These are phyloP conservation scores for Cryptocephalus moraei DNA, from an alignment of 2,888 invertebrate genomes.

Conservation along the genomic window DNA sequence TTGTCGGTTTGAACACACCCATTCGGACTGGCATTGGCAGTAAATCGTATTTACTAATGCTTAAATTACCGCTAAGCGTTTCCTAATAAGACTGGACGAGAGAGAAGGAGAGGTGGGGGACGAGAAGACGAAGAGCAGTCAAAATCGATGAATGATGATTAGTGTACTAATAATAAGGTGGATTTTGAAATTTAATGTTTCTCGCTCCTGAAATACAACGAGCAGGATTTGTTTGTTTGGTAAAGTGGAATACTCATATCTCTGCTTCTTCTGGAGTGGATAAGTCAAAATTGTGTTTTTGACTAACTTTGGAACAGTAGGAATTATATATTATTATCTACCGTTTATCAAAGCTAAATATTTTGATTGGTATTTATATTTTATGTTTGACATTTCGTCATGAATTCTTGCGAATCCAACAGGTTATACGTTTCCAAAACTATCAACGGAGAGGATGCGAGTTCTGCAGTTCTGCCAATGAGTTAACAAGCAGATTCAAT, in stretches of 20 bases:
- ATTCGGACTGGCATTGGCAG: background rate
- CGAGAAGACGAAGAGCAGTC: slow-evolving; percentile 1
- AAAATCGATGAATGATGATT: background rate
- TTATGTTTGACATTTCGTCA: too few relatives aligned
- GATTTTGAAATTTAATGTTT: background rate
- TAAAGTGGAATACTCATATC: background rate
- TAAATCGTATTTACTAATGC: background rate
- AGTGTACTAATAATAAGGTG: background rate
- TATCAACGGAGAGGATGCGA: too few relatives aligned
- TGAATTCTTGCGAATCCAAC: too few relatives aligned
- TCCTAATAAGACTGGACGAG: background rate
- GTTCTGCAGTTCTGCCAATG: too few relatives aligned
- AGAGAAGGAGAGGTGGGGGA: background rate
- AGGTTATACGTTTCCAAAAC: too few relatives aligned
- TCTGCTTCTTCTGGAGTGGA: too few relatives aligned
- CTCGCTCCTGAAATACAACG: background rate
- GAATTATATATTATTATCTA: too few relatives aligned
- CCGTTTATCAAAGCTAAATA: too few relatives aligned
- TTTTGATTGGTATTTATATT: too few relatives aligned
- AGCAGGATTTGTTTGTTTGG: background rate
- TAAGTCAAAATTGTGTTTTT: too few relatives aligned
- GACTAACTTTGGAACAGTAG: too few relatives aligned
- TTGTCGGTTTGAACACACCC: background rate
- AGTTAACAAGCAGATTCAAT: too few relatives aligned
- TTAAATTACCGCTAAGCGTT: background rate